These are phyloP conservation scores for Diprion similis DNA, from an alignment of 1,140 invertebrate genomes.

Conservation along the genomic window DNA sequence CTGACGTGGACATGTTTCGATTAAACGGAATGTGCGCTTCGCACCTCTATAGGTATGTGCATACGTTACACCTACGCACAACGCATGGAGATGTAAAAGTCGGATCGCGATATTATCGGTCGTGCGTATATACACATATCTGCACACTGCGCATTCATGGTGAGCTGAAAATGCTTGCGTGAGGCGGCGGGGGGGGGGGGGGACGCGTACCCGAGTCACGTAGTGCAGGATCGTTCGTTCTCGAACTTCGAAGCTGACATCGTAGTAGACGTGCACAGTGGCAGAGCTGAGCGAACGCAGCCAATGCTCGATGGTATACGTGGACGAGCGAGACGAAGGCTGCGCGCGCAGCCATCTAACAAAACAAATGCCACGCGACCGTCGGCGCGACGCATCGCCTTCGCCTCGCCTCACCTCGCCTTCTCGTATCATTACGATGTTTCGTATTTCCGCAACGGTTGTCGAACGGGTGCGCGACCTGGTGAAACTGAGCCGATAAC, in stretches of 20 bases:
- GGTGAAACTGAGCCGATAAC: not conserved
- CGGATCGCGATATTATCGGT: too few relatives aligned
- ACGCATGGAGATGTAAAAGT: too few relatives aligned
- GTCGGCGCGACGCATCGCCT: not conserved
- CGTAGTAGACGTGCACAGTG: not conserved
- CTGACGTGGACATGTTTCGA: too few relatives aligned
- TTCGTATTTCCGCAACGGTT: slow-evolving; percentile 16
- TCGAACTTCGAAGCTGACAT: too few relatives aligned
- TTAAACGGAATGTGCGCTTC: too few relatives aligned
- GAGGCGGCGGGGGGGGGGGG: too few relatives aligned
- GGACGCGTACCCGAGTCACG: too few relatives aligned
- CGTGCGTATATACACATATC: too few relatives aligned
- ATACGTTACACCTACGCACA: too few relatives aligned
- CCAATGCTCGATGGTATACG: slow-evolving; percentile 30
- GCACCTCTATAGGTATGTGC: too few relatives aligned
- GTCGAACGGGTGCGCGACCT: not conserved
- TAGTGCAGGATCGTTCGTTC: not conserved
- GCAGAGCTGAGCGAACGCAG: not conserved
- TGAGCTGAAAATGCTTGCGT: too few relatives aligned
- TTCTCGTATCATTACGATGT: not conserved
- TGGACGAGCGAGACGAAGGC: slow-evolving; percentile 28
- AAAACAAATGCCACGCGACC: slow-evolving; percentile 12
- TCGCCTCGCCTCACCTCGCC: not conserved
- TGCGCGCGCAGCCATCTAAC: slow-evolving; percentile 37
- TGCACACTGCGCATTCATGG: too few relatives aligned